Evolutionary conservation across 2,888 invertebrate genomes (phyloP), one percentile per base, ranked within the genome.

Genomic region (Antitype chi): DNA sequence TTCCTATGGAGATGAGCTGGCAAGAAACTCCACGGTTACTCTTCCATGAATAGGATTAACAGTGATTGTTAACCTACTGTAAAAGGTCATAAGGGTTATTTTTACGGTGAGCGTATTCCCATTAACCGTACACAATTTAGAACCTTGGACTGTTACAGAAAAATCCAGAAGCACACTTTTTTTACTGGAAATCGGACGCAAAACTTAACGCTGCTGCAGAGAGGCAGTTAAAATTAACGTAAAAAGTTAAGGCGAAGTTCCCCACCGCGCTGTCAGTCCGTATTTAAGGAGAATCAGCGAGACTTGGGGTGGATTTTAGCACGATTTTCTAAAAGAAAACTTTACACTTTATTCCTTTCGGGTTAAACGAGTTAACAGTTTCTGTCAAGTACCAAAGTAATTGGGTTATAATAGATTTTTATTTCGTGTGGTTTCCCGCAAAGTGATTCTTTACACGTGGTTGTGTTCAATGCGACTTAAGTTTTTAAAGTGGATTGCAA

Each of bases 321-420:
- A 80, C 80, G 60, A 80, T 70, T 73, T n/a, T 57, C 55, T 25
- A 4, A 13, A 2, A 62, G 80, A 72, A 84, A 84, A 81, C 84
- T 81, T 81, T 69, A 59, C 60, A 70, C 62, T 84, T 81, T 81
- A 84, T 74, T 81, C 60, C 55, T 47, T 59, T 52, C 25, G 52
- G 66, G 69, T 72, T 57, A 69, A 70, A 84, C n/a, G 53, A 84
- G 80, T 80, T 81, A 84, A 73, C 80, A 9, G 66, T 84, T 73
- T 49, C 43, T 38, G 66, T 84, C 80, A 79, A 81, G 69, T 55
- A 43, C 38, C 43, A 5, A 25, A 70, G 43, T 32, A 70, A 70
- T 52, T 52, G n/a, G 43, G 70, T 43, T 70, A 25, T 57, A 70
- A 70, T 70, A 32, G 43, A 80, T 57, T 80, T 67, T 83, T 78